A percentile compares a stretch with the other conserved stretches of the same genome.
These are phyloP conservation scores for Enchytraeus crypticus DNA, from an alignment of 2,888 invertebrate species.

Conservation along the genomic window DNA sequence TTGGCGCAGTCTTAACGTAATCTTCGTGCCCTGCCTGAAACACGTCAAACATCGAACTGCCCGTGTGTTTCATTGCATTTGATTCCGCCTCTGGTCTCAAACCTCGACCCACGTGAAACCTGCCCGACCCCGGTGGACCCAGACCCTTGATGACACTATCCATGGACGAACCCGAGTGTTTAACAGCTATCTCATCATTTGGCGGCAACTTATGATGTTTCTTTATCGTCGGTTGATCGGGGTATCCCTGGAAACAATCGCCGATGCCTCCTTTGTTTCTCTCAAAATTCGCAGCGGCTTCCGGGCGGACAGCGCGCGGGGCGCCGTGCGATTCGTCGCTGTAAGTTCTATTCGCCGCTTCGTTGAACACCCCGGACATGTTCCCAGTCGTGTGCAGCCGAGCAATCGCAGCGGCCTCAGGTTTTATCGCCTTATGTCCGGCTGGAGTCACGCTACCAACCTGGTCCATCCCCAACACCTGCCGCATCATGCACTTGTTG, in stretches of 20 bases:
- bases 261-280: conserved; percentile 25
- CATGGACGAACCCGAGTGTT: conserved; percentile 10
- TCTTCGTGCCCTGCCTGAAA: not conserved
- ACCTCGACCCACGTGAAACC: conserved; percentile 4
- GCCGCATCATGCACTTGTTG: not conserved
- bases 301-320: conserved; percentile 20
- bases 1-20: not conserved
- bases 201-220: conserved; percentile 12
- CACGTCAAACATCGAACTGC: conserved; percentile 9
- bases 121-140: conserved; percentile 3
- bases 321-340: not conserved
- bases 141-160: conserved; percentile 9
- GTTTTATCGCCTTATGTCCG: conserved; percentile 12
- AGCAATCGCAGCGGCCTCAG: conserved; percentile 23
- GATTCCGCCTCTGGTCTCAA: conserved; percentile 24
- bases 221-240: conserved; percentile 17
- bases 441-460: not conserved
- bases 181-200: conserved; percentile 16
- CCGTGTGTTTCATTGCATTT: conserved; percentile 17
- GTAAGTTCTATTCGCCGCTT: conserved; percentile 24
- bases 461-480: not conserved
- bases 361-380: conserved; percentile 25
- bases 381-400: conserved; percentile 19
- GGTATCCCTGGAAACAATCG: conserved; percentile 25
- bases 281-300: conserved; percentile 21